Evolutionary conservation across 2,888 invertebrate genomes (phyloP), one percentile per base, ranked within the genome.

Genomic region (Beris chalybata): DNA sequence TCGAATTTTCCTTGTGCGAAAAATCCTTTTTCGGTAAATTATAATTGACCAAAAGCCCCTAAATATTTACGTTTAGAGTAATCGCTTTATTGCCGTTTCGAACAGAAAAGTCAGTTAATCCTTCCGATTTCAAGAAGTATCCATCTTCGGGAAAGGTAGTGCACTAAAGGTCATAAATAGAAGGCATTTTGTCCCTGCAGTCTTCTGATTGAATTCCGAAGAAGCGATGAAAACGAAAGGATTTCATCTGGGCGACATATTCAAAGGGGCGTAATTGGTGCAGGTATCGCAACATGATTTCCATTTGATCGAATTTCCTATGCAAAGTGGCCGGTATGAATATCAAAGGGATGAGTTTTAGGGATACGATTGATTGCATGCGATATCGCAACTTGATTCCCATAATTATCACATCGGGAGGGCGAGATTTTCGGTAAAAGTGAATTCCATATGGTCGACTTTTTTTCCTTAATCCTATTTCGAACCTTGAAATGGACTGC

Each of bases 61-160:
- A 61, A 61, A 61, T 61, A 61, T 61, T 61, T 61, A 61, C 52
- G 38, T 50, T 50, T 61, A 61, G 29, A 44, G 50, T 61, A 52
- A 61, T 61, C 50, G 50, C 12, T 61, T 61, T 61, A 61, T 61
- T 30, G 15, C 9, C 5, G 12, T 15, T 30, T 31, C 12, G 2
- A 22, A 30, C 43, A 38, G 52, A 38, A 52, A 50, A 11, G 30
- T 29, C 13, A 31, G n/a, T 7, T 48, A 59, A 59, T 59, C 48
- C 13, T 61, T 43, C 9, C 31, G n/a, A 32, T 43, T 29, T 58
- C 50, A 9, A 15, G 47, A 38, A 38, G 9, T 38, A 1, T 9
- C 38, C 38, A 9, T 9, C 38, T 22, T 38, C 38, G 38, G 32
- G 22, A 22, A 22, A 22, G 22, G 22, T 22, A 22, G 22, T 3